These are phyloP conservation scores for Pseudanteris insignis DNA, from an alignment of 2,888 invertebrate species.

Conservation along the genomic window DNA sequence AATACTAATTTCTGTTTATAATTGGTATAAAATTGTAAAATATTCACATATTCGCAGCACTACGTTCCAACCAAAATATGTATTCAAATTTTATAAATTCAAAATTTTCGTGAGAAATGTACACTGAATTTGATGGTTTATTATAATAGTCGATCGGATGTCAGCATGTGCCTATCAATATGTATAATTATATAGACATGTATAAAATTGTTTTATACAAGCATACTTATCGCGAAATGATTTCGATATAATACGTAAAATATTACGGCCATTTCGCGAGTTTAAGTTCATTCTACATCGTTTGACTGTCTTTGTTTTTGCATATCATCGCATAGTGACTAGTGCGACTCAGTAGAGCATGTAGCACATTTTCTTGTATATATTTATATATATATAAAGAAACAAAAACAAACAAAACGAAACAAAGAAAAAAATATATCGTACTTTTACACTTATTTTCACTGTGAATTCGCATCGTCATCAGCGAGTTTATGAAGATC, in stretches of 20 bases:
- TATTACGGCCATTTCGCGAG: slow-evolving; percentile 30
- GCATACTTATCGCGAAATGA: slow-evolving; percentile 40
- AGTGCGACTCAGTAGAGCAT: slow-evolving; percentile 25
- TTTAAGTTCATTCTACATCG: slow-evolving; percentile 6
- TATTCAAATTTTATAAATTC: slow-evolving; percentile 34
- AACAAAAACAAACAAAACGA: slow-evolving; percentile 7
- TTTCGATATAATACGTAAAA: slow-evolving; percentile 40
- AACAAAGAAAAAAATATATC: slow-evolving; percentile 1
- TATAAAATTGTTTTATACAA: slow-evolving; percentile 45
- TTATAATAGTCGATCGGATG: slow-evolving; percentile 13
- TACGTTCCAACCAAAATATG: slow-evolving; percentile 12
- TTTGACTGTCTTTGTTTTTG: slow-evolving; percentile 26
- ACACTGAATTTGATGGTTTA: slow-evolving; percentile 20
- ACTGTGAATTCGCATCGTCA: slow-evolving; percentile 61
- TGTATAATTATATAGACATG: slow-evolving; percentile 40
- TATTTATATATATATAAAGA: not conserved
- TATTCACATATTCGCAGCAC: slow-evolving; percentile 1
- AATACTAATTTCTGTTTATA: slow-evolving; percentile 4
- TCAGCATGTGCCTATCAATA: slow-evolving; percentile 21
- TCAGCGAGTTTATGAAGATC: slow-evolving; percentile 84
- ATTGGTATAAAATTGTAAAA: slow-evolving; percentile 26
- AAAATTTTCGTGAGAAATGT: slow-evolving; percentile 14
- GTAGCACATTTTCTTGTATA: slow-evolving; percentile 6
- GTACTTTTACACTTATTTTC: no score
- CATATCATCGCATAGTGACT: slow-evolving; percentile 39